phyloP scores from a whole-genome alignment of 2,113 vertebrate genomes.

The Toxotes chatareus region DNA sequence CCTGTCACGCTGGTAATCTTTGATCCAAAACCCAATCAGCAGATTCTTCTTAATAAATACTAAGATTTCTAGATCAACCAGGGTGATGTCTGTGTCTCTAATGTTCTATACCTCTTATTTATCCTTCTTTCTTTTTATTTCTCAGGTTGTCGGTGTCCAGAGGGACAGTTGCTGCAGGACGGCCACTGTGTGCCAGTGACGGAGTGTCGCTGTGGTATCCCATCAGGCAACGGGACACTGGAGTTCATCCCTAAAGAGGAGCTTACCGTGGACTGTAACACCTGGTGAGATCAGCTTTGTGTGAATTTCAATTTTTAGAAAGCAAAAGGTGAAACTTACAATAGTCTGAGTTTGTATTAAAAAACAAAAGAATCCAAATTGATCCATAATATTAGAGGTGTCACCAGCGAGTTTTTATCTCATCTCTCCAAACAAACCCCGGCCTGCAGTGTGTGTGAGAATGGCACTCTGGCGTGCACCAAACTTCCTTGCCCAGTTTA shows the following conservation, averaged over 20 bases:
- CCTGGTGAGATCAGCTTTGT: conserved; percentile 82
- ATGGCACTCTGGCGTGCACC: conserved; percentile 86
- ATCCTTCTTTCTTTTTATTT: background rate
- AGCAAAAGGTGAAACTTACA: background rate
- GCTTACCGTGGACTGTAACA: conserved; percentile 83
- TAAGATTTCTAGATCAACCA: background rate
- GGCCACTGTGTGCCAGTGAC: conserved; percentile 82
- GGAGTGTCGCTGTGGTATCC: conserved; percentile 88
- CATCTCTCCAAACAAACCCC: background rate
- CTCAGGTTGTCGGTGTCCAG: conserved; percentile 89
- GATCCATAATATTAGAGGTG: background rate
- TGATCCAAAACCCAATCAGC: background rate
- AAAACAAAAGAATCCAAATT: background rate
- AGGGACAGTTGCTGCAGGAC: conserved; percentile 87
- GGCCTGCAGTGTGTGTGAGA: conserved; percentile 85
- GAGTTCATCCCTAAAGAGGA: conserved; percentile 80
- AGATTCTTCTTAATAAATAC: background rate
- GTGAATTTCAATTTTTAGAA: background rate
- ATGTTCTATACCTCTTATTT: background rate
- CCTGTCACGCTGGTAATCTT: conserved; percentile 85
- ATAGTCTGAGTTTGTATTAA: background rate
- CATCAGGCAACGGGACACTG: conserved; percentile 79
- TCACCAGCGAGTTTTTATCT: background rate
- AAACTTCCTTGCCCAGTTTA: conserved; percentile 80
- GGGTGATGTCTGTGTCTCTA: no score